A percentile compares a stretch with the other conserved stretches of the same genome.
These are phyloP conservation scores for Octopus bimaculoides DNA, from an alignment of 1,140 invertebrate species.

Conservation along the genomic window DNA sequence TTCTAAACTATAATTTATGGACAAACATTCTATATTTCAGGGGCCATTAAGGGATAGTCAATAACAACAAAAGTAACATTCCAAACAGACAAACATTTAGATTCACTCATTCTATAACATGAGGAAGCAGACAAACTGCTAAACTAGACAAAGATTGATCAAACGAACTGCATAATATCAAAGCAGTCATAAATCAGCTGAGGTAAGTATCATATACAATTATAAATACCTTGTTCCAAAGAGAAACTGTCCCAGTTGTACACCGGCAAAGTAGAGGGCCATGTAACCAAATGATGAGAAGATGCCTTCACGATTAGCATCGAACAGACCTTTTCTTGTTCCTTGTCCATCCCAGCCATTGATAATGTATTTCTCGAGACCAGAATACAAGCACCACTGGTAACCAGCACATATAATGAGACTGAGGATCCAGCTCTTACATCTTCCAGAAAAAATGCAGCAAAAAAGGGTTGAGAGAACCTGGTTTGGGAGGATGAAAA, in stretches of 20 bases:
- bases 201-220: too few relatives aligned
- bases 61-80: too few relatives aligned
- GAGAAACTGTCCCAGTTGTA: conserved; percentile 65
- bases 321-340: conserved; percentile 65
- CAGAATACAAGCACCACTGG: conserved; percentile 66
- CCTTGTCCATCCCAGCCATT: conserved; percentile 54
- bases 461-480: conserved; percentile 67
- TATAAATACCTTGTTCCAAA: conserved; percentile 37
- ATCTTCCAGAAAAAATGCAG: conserved; percentile 39
- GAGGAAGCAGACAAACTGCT: too few relatives aligned
- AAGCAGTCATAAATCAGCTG: too few relatives aligned
- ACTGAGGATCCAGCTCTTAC: conserved; percentile 44
- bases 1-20: too few relatives aligned
- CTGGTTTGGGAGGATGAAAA: conserved; percentile 23
- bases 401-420: conserved; percentile 66
- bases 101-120: too few relatives aligned
- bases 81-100: too few relatives aligned
- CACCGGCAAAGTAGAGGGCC: conserved; percentile 74
- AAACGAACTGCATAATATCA: too few relatives aligned
- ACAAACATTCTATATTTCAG: too few relatives aligned
- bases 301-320: conserved; percentile 87
- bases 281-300: conserved; percentile 81
- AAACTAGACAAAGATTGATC: too few relatives aligned
- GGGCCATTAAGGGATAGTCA: too few relatives aligned
- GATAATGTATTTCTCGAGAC: conserved; percentile 73